These are phyloP conservation scores for Glyphotaelius pellucidus DNA, from an alignment of 2,888 invertebrate genomes.

Conservation along the genomic window DNA sequence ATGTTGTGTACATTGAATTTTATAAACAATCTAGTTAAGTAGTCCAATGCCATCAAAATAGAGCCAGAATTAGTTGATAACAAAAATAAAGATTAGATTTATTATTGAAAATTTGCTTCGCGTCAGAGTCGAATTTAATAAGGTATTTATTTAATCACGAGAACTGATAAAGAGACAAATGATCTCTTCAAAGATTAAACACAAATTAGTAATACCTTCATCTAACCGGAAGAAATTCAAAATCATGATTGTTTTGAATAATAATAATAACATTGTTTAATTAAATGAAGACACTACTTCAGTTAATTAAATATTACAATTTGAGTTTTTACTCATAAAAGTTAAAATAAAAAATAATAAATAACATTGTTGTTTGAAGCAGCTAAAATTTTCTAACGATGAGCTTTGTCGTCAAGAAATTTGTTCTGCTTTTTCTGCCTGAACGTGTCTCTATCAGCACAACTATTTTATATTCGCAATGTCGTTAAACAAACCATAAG, in stretches of 20 bases:
- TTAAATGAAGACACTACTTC: too few relatives aligned
- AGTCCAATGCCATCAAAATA: not conserved
- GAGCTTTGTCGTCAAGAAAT: not conserved
- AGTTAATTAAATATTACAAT: too few relatives aligned
- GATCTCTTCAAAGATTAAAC: not conserved
- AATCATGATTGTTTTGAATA: not conserved
- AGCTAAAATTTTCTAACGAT: not conserved
- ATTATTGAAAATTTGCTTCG: not conserved
- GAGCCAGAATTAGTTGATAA: not conserved
- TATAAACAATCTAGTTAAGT: not conserved
- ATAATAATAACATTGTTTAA: not conserved
- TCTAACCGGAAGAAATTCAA: not conserved
- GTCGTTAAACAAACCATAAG: too few relatives aligned
- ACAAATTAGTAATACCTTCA: not conserved
- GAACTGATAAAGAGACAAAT: not conserved
- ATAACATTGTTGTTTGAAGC: not conserved
- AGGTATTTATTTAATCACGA: not conserved
- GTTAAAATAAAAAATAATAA: too few relatives aligned
- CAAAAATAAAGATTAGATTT: not conserved
- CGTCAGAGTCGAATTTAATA: not conserved
- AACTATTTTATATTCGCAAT: not conserved
- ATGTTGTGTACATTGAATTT: not conserved
- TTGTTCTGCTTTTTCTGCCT: not conserved
- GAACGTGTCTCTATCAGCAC: too few relatives aligned
- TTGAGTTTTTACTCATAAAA: too few relatives aligned